phyloP scores from a whole-genome alignment of 2,113 vertebrate species.

The Boleophthalmus pectinirostris region DNA sequence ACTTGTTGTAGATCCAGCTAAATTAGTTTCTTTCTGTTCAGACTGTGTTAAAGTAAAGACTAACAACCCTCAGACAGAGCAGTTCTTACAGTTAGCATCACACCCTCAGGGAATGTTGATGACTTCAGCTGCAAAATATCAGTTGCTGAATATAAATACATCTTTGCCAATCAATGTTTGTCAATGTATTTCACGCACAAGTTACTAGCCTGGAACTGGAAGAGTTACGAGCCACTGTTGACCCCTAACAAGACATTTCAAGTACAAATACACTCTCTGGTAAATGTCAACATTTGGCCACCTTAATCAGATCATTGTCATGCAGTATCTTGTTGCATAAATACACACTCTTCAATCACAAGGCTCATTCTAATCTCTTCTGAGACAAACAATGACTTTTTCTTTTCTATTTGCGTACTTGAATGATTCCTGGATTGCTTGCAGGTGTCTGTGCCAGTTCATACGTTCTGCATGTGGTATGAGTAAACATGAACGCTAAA shows the following conservation, averaged over 20 bases:
- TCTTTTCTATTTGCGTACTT: slow-evolving; percentile 27
- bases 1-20: too few relatives aligned
- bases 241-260: not conserved
- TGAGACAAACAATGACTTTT: slow-evolving; percentile 21
- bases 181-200: too few relatives aligned
- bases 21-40: too few relatives aligned
- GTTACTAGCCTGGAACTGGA: too few relatives aligned
- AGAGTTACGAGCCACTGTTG: not conserved
- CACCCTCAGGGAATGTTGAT: too few relatives aligned
- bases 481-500: slow-evolving; percentile 40
- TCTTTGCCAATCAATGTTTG: too few relatives aligned
- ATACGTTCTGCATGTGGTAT: slow-evolving; percentile 20
- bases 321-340: slow-evolving; percentile 20
- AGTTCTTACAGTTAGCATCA: too few relatives aligned
- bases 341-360: slow-evolving; percentile 21
- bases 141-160: too few relatives aligned
- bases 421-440: slow-evolving; percentile 21
- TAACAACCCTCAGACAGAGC: too few relatives aligned
- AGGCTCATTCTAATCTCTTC: slow-evolving; percentile 21
- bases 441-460: slow-evolving; percentile 7
- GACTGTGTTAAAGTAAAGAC: too few relatives aligned
- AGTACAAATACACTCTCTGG: slow-evolving; percentile 2
- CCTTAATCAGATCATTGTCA: slow-evolving; percentile 35
- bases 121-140: too few relatives aligned
- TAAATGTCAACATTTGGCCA: slow-evolving; percentile 16